Evolutionary conservation across 2,888 invertebrate species (phyloP), one percentile per base, ranked within the genome.

Genomic region (Oscheius myriophilus): DNA sequence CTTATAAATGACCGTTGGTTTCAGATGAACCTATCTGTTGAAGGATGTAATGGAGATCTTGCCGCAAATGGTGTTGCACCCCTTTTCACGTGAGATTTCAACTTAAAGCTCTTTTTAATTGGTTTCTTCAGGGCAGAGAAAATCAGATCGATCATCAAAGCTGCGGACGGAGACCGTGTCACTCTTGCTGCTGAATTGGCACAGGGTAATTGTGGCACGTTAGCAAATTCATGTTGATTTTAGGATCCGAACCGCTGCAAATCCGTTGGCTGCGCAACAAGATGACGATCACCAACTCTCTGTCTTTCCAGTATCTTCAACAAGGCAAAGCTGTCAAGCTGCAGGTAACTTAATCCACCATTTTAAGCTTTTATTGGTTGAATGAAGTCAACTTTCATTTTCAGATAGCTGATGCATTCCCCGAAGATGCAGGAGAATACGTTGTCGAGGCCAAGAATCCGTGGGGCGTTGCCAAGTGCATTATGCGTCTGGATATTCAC

Each of bases 381-480:
- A n/a, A n/a, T n/a, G n/a, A n/a, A n/a, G n/a, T n/a, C n/a, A n/a
- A n/a, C n/a, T n/a, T n/a, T n/a, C n/a, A n/a, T n/a, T n/a, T 58
- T 58, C 39, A 65, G n/a, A 82, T 86, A 53, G 79, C 78, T 33
- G 86, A 86, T 71, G 84, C 82, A 26, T 86, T 86, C 78, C 86
- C 86, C 12, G 85, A 85, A 70, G 86, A 86, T 73, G 79, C 82
- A 39, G 86, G 84, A 92, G 72, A 94, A 88, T 99, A 80, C 61
- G 70, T 66, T n/a, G 77, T 79, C 58, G 78, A 78, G 69, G 75
- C 77, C 54, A 79, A 76, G 41, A 79, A 79, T 55, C 73, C 74
- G 16, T 79, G 71, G 71, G 79, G 79, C 49, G 67, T 69, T 54
- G 76, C 79, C 41, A 70, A 70, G 18, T 78, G 78, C 63, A 70